phyloP scores from a whole-genome alignment of 2,797 vertebrate species.

The Discoglossus pictus region DNA sequence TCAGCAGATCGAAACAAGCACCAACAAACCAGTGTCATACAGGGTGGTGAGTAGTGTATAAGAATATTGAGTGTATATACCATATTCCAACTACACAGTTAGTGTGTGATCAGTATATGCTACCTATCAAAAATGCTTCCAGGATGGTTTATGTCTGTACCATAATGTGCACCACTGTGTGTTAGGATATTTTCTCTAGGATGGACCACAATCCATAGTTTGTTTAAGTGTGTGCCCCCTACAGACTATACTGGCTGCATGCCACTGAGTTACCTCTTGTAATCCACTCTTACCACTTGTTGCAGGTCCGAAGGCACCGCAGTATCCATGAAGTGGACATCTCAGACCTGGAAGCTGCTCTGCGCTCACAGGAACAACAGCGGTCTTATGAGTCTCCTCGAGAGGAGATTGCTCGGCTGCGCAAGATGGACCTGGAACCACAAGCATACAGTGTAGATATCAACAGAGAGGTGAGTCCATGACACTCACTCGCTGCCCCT shows the following conservation, averaged over 20 bases:
- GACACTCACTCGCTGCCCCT: fast-evolving
- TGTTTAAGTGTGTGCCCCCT: no score
- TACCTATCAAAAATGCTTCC: no score
- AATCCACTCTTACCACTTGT: background rate
- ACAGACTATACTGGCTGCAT: no score
- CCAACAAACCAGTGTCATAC: constrained; percentile 73
- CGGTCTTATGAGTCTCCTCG: constrained; percentile 81
- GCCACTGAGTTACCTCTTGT: background rate
- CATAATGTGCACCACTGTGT: no score
- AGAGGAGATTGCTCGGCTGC: constrained; percentile 89
- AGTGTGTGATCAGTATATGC: no score
- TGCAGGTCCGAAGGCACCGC: constrained; percentile 83
- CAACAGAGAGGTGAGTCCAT: constrained; percentile 75
- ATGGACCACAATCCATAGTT: no score
- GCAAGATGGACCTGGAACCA: constrained; percentile 81
- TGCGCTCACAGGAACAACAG: constrained; percentile 76
- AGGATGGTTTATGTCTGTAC: no score
- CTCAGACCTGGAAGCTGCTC: constrained; percentile 87
- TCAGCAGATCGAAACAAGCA: constrained; percentile 66
- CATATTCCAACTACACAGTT: no score
- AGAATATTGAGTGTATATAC: no score
- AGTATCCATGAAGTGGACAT: constrained; percentile 94
- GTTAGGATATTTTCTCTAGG: no score
- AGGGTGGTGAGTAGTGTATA: constrained; percentile 77
- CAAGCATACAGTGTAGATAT: constrained; percentile 81